These are phyloP conservation scores for Leptinotarsa haldemani DNA, from an alignment of 2,888 invertebrate species.

Conservation along the genomic window DNA sequence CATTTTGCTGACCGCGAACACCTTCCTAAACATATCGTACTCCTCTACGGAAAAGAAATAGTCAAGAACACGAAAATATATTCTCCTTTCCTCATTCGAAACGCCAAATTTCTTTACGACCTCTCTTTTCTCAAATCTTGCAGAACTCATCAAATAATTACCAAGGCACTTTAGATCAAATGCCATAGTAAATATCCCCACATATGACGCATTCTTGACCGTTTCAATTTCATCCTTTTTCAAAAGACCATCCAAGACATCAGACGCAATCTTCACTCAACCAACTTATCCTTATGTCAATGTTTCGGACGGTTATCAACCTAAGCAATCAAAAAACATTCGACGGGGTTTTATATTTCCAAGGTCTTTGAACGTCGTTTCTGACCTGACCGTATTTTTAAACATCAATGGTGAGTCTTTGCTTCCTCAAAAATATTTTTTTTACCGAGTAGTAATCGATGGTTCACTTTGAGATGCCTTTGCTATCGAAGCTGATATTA, in stretches of 20 bases:
- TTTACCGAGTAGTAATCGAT: too few species aligned
- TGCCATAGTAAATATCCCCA: not conserved
- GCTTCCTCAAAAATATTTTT: too few species aligned
- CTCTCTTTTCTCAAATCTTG: not conserved
- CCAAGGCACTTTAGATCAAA: not conserved
- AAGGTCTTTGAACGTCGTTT: not conserved
- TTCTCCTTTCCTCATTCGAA: not conserved
- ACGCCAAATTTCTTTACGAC: not conserved
- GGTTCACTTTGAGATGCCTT: too few species aligned
- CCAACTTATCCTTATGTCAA: not conserved
- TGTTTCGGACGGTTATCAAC: too few species aligned
- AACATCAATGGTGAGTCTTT: too few species aligned
- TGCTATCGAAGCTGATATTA: too few species aligned
- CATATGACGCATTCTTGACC: not conserved
- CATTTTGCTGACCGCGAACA: not conserved
- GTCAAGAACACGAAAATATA: not conserved
- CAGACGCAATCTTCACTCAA: not conserved
- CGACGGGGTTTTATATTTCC: too few species aligned
- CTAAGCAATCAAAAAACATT: too few species aligned
- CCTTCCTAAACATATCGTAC: not conserved
- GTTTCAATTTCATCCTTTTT: not conserved
- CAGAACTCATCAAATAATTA: not conserved
- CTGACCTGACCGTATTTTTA: too few species aligned
- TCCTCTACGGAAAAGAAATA: not conserved
- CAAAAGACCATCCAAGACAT: not conserved